A percentile compares a stretch with the other conserved stretches of the same genome.
Evolutionary conservation across 1,140 invertebrate species (phyloP).

Genomic region (Drosophila erecta): DNA sequence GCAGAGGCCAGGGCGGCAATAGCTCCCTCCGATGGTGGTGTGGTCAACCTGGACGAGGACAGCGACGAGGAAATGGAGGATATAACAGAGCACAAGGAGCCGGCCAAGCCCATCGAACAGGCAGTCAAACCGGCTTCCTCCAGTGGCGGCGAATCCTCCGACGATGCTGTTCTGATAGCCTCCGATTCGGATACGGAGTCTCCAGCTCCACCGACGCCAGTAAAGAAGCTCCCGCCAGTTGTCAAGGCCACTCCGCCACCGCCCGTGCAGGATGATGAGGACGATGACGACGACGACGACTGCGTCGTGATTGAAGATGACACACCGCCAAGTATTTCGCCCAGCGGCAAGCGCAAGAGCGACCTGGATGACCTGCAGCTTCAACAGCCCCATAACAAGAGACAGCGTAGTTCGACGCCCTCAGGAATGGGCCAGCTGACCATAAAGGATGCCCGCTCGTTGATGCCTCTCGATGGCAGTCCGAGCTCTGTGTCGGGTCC

Average conservation of each 20-base stretch:
- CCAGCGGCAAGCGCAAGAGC: slow-evolving; percentile 69
- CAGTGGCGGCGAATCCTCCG: slow-evolving; percentile 64
- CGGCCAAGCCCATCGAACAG: slow-evolving; percentile 25
- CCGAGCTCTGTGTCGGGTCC: slow-evolving; percentile 25
- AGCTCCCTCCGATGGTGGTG: slow-evolving; percentile 18
- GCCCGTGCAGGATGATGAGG: slow-evolving; percentile 37
- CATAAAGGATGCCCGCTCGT: slow-evolving; percentile 79
- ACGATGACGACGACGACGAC: slow-evolving; percentile 86
- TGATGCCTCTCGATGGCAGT: slow-evolving; percentile 72
- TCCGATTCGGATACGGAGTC: slow-evolving; percentile 80
- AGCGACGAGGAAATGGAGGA: slow-evolving; percentile 73
- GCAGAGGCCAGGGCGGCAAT: slow-evolving; percentile 42
- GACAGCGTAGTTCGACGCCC: slow-evolving; percentile 67
- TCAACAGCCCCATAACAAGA: slow-evolving; percentile 69
- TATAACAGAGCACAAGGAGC: slow-evolving; percentile 28
- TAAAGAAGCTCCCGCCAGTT: slow-evolving; percentile 43
- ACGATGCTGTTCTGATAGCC: slow-evolving; percentile 76
- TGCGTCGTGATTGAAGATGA: slow-evolving; percentile 88
- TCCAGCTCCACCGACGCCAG: slow-evolving; percentile 21
- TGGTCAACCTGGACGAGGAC: slow-evolving; percentile 77
- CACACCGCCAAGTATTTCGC: slow-evolving; percentile 72
- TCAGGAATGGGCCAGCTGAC: slow-evolving; percentile 71
- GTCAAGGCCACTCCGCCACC: slow-evolving; percentile 46
- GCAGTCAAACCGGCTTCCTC: slow-evolving; percentile 20
- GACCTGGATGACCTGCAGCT: slow-evolving; percentile 70